A percentile compares a stretch with the other conserved stretches of the same genome.
Conservation (phyloP, 2,113 vertebrate species). For the Smithornis capensis region DNA sequence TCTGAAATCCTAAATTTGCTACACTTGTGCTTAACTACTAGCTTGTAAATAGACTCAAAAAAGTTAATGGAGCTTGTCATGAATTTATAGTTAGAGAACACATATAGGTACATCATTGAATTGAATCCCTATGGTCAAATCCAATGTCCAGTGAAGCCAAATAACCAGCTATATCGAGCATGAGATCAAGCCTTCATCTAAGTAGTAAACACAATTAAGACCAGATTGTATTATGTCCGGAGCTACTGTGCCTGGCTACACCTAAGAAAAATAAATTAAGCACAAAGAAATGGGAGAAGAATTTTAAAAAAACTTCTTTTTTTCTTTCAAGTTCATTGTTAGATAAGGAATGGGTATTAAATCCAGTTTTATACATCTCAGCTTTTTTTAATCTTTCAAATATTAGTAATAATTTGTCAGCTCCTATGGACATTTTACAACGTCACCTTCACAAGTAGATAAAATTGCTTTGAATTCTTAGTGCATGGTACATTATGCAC, state of each 20-base stretch:
- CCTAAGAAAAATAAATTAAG: background rate
- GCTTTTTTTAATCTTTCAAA: background rate
- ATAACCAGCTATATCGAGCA: background rate
- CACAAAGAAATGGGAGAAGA: rapidly evolving
- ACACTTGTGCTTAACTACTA: background rate
- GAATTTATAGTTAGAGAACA: background rate
- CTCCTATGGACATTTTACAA: background rate
- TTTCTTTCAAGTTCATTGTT: background rate
- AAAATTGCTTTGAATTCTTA: background rate
- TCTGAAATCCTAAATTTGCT: background rate
- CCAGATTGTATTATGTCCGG: background rate
- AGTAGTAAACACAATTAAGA: background rate
- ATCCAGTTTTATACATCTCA: background rate
- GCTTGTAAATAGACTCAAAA: background rate
- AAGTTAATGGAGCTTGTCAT: background rate
- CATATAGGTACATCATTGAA: background rate
- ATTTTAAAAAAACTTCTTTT: too few species aligned
- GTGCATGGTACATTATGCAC: background rate
- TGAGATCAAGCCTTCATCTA: background rate
- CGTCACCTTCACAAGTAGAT: background rate
- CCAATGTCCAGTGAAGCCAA: background rate
- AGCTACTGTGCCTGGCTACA: background rate
- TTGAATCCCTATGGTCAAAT: background rate
- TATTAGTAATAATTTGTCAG: background rate
- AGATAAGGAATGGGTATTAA: background rate